Conservation (phyloP, 1,140 invertebrate genomes). For the Bombus superbus region DNA sequence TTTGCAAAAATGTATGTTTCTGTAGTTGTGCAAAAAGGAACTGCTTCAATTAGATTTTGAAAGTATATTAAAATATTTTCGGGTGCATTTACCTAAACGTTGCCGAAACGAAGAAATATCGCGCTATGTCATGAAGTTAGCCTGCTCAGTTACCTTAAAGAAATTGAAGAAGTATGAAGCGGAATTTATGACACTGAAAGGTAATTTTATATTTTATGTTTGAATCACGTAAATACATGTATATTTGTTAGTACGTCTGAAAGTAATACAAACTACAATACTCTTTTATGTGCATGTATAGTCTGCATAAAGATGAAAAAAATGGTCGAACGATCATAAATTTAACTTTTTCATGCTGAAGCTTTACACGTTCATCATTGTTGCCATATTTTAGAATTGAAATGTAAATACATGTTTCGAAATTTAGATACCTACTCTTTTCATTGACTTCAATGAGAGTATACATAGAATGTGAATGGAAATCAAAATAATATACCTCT, state of each 20-base stretch:
- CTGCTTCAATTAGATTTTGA: conserved; percentile 98
- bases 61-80: conserved; percentile 94
- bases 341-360: conserved; percentile 20
- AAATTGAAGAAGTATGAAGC: conserved; percentile 98
- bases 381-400: not conserved
- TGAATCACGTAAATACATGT: conserved; percentile 59
- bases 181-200: conserved; percentile 93
- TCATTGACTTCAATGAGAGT: not conserved
- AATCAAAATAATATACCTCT: not conserved
- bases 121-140: conserved; percentile 93
- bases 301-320: conserved; percentile 26
- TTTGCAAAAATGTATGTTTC: conserved; percentile 20
- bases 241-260: conserved; percentile 28
- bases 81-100: conserved; percentile 97
- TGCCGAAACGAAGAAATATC: conserved; percentile 96
- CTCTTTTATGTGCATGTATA: conserved; percentile 47
- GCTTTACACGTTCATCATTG: not conserved
- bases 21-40: conserved; percentile 93
- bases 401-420: not conserved
- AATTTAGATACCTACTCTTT: not conserved
- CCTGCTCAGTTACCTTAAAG: conserved; percentile 96
- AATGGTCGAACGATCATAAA: conserved; percentile 45
- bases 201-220: conserved; percentile 84
- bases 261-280: conserved; percentile 3
- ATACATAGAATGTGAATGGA: not conserved